These are phyloP conservation scores for Enteromius thamalakanensis DNA, from an alignment of 2,797 vertebrate species.

Conservation along the genomic window DNA sequence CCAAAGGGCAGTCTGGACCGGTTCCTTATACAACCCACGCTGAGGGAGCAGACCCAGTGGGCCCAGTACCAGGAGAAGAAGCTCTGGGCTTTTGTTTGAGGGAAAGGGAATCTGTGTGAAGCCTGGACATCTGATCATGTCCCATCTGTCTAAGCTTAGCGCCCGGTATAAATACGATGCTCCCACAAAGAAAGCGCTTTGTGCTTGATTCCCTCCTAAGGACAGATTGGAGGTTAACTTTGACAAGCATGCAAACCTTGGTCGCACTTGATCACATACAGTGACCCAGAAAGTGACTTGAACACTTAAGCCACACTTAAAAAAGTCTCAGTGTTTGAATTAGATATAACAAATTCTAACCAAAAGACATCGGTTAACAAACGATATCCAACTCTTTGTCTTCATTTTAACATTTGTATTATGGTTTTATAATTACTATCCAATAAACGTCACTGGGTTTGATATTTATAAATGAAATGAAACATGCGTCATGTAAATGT, in stretches of 20 bases:
- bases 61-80: conserved; percentile 40
- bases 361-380: not conserved
- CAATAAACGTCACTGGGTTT: not conserved
- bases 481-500: not conserved
- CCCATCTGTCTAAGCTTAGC: conserved; percentile 58
- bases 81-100: conserved; percentile 54
- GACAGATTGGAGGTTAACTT: conserved; percentile 6
- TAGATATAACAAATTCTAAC: not conserved
- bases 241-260: conserved; percentile 11
- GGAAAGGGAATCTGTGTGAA: conserved; percentile 58
- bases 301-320: not conserved
- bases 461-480: not conserved
- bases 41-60: conserved; percentile 50
- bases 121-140: conserved; percentile 58
- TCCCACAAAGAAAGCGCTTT: conserved; percentile 31
- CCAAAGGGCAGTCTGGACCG: conserved; percentile 48
- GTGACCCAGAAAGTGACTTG: not conserved
- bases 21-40: conserved; percentile 61
- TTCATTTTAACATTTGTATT: not conserved
- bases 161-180: conserved; percentile 29
- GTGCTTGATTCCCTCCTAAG: conserved; percentile 20
- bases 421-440: not conserved
- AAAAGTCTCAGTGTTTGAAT: not conserved
- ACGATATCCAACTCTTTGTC: not conserved
- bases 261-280: not conserved